A percentile compares a stretch with the other conserved stretches of the same genome.
These are phyloP conservation scores for Sweltsa coloradensis DNA, from an alignment of 1,140 invertebrate genomes.

Conservation along the genomic window DNA sequence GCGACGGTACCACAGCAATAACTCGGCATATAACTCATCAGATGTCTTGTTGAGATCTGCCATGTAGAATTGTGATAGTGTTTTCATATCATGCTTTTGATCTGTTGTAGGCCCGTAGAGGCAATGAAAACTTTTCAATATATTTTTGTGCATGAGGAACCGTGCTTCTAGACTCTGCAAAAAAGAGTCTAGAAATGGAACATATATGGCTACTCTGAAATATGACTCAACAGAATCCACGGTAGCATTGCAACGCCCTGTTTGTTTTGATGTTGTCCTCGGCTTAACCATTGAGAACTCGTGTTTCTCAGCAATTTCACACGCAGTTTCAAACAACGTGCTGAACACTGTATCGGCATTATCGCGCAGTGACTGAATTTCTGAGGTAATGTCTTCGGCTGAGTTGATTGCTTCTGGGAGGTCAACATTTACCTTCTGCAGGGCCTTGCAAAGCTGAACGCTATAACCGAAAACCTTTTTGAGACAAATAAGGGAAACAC, in stretches of 20 bases:
- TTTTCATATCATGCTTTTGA: neutral
- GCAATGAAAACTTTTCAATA: neutral
- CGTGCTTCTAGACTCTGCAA: neutral
- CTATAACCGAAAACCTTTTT: conserved; percentile 5
- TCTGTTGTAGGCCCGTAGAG: neutral
- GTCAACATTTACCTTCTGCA: neutral
- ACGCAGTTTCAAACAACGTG: neutral
- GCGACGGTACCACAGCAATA: conserved; percentile 1
- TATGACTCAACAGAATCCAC: neutral
- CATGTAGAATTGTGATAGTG: neutral
- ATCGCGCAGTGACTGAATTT: conserved; percentile 1
- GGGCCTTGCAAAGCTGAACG: conserved; percentile 1
- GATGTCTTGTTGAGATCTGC: neutral
- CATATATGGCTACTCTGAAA: neutral
- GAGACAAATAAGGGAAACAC: neutral
- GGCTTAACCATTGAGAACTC: neutral
- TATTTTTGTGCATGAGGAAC: neutral
- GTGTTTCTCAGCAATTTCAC: neutral
- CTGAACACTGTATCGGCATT: neutral
- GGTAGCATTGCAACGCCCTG: neutral
- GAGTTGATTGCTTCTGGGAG: neutral
- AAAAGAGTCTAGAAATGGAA: neutral
- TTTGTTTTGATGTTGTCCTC: neutral
- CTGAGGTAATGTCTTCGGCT: neutral
- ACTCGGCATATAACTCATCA: neutral